Evolutionary conservation across 2,113 vertebrate species (phyloP).

Genomic region (Cyanistes caeruleus): DNA sequence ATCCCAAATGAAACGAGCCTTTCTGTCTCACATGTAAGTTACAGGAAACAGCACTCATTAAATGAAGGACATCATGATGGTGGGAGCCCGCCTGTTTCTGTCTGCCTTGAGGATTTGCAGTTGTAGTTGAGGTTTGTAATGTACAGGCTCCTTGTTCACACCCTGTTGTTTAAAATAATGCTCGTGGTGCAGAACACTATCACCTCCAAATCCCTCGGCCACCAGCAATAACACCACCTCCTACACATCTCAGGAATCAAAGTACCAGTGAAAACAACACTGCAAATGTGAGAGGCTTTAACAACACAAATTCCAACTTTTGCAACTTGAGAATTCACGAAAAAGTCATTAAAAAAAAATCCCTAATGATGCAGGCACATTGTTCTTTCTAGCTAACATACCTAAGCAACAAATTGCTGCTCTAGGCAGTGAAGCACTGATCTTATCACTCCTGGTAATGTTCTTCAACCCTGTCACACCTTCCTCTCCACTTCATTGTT

Average conservation of each 20-base stretch:
- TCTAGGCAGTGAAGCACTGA: neutral
- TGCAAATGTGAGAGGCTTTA: neutral
- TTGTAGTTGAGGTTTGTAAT: neutral
- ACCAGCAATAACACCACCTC: neutral
- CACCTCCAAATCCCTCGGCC: neutral
- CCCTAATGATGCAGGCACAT: neutral
- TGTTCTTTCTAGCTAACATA: neutral
- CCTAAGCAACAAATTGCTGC: neutral
- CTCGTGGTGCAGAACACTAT: neutral
- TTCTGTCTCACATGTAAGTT: neutral
- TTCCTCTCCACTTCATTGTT: neutral
- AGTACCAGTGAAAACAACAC: neutral
- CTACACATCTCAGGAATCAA: neutral
- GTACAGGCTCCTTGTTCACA: neutral
- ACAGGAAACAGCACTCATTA: neutral
- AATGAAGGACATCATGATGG: accelerated
- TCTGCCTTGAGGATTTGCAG: neutral
- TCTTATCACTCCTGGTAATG: neutral
- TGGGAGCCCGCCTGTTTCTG: neutral
- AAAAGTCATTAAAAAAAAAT: neutral
- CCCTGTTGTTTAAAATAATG: neutral
- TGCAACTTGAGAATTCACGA: neutral
- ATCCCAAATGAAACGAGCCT: neutral
- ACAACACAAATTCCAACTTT: neutral
- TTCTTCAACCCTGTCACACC: neutral